These are phyloP conservation scores for Chaetodon trifasciatus DNA, from an alignment of 2,797 vertebrate species.

Conservation along the genomic window DNA sequence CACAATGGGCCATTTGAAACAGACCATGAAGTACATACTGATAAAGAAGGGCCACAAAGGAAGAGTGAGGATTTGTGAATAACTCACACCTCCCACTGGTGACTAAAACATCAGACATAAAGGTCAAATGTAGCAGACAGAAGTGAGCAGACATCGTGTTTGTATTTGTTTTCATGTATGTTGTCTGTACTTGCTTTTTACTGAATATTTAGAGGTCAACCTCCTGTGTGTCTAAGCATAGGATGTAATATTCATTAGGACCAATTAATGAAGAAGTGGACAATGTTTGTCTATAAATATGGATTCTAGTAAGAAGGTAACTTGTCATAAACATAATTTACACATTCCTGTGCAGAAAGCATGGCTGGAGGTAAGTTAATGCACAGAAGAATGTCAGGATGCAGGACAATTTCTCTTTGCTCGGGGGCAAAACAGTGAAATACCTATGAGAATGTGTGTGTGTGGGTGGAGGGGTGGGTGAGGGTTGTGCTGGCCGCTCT, in stretches of 20 bases:
- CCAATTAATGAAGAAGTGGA: neutral
- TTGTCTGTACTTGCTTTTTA: neutral
- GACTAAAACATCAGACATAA: constrained; percentile 19
- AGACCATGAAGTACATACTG: constrained; percentile 47
- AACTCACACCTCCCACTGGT: constrained; percentile 19
- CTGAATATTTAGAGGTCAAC: neutral
- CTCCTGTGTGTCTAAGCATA: neutral
- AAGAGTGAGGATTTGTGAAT: constrained; percentile 14
- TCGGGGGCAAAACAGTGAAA: constrained; percentile 60
- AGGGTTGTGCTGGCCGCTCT: neutral
- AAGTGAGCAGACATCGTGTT: neutral
- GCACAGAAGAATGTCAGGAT: constrained; percentile 25
- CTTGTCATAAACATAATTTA: constrained; percentile 35
- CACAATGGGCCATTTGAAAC: constrained; percentile 53
- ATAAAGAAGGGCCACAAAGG: constrained; percentile 38
- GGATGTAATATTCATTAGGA: constrained; percentile 5
- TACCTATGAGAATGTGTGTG: constrained; percentile 20
- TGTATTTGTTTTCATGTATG: neutral
- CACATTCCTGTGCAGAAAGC: constrained; percentile 26
- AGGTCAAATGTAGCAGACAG: constrained; percentile 24
- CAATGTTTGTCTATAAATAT: constrained; percentile 20
- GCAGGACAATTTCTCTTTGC: constrained; percentile 50
- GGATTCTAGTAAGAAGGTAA: constrained; percentile 5
- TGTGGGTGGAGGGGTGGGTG: neutral
- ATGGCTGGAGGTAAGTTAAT: constrained; percentile 16